A percentile compares a stretch with the other conserved stretches of the same genome.
Evolutionary conservation across 2,113 vertebrate species (phyloP).

Genomic region (Miniopterus natalensis): DNA sequence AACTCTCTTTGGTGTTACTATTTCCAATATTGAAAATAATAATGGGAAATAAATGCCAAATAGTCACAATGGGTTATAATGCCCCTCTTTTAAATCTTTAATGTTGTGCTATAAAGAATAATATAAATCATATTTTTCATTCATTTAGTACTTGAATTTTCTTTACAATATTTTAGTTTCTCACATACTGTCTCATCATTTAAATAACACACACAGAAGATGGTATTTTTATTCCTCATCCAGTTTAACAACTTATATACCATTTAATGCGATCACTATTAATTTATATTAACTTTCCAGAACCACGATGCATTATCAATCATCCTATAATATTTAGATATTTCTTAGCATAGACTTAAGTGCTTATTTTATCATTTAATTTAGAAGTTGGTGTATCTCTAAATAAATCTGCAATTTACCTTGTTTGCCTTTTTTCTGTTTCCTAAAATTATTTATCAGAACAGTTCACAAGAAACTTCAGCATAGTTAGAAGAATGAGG

Average conservation of each 20-base stretch:
- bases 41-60: constrained; percentile 41
- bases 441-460: constrained; percentile 82
- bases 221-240: neutral
- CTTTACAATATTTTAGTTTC: neutral
- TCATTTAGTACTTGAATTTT: constrained; percentile 40
- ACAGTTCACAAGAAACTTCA: constrained; percentile 84
- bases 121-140: neutral
- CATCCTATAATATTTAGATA: constrained; percentile 77
- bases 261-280: constrained; percentile 13
- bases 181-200: neutral
- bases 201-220: neutral
- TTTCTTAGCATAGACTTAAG: constrained; percentile 69
- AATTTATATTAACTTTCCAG: constrained; percentile 22
- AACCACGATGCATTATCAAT: constrained; percentile 53
- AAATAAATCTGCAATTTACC: constrained; percentile 87
- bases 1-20: constrained; percentile 68
- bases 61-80: constrained; percentile 11
- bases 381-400: constrained; percentile 79
- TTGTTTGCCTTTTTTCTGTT: constrained; percentile 85
- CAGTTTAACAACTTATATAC: neutral
- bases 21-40: constrained; percentile 60
- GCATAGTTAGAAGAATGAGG: constrained; percentile 80
- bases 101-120: neutral
- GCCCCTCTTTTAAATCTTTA: constrained; percentile 45
- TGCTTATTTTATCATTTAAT: constrained; percentile 67